These are phyloP conservation scores for Himalopsyche japonica DNA, from an alignment of 2,888 invertebrate species.

Conservation along the genomic window DNA sequence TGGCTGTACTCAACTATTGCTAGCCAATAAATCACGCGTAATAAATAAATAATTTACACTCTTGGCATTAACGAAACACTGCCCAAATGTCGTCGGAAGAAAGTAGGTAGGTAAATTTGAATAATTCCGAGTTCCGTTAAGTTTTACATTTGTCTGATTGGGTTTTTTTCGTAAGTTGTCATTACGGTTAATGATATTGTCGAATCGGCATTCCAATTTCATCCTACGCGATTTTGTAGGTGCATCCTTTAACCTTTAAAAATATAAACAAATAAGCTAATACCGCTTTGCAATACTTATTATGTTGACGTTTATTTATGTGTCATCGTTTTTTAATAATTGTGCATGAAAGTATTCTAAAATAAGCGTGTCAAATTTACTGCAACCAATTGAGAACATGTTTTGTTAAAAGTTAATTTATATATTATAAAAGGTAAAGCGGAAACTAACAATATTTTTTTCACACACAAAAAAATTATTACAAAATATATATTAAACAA, in stretches of 20 bases:
- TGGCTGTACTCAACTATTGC: constrained; percentile 6
- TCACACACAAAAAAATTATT: no score
- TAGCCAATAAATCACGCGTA: constrained; percentile 17
- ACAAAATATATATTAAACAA: no score
- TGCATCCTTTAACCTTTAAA: background rate
- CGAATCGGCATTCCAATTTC: background rate
- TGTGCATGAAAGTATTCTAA: no score
- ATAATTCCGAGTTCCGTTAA: constrained; percentile 4
- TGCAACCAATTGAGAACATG: no score
- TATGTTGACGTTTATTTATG: no score
- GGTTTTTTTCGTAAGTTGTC: background rate
- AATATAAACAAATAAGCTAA: no score
- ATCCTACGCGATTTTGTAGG: background rate
- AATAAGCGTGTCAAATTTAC: no score
- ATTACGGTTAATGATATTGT: background rate
- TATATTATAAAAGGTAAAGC: no score
- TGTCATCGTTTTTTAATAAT: no score
- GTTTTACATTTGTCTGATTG: background rate
- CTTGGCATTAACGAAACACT: constrained; percentile 2
- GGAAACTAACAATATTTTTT: no score
- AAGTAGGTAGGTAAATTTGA: background rate
- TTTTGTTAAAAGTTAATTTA: no score
- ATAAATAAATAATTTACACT: constrained; percentile 22
- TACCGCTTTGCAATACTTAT: no score
- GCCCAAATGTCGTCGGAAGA: background rate